Evolutionary conservation across 2,888 invertebrate genomes (phyloP).

Genomic region (Corbicula japonica): DNA sequence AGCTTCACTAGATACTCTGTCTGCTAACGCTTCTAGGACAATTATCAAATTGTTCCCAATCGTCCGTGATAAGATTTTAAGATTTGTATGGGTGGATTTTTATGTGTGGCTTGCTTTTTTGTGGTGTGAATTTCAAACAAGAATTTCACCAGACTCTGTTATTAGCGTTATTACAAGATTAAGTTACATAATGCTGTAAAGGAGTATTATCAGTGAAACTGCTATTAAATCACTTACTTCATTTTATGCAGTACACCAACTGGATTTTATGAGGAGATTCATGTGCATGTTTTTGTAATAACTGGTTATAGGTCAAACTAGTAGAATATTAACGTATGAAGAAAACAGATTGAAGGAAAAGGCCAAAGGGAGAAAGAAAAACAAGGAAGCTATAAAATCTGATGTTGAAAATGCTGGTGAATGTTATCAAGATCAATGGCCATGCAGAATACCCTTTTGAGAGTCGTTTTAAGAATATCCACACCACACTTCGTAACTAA

Average conservation of each 20-base stretch:
- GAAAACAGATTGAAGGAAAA: too few species aligned
- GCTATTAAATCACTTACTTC: slow-evolving; percentile 41
- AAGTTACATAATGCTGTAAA: slow-evolving; percentile 36
- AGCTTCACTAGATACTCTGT: slow-evolving; percentile 37
- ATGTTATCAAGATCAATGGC: too few species aligned
- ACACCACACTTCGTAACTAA: too few species aligned
- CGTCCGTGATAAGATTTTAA: slow-evolving; percentile 54
- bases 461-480: too few species aligned
- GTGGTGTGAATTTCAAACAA: slow-evolving; percentile 60
- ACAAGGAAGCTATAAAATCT: too few species aligned
- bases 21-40: slow-evolving; percentile 54
- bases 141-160: slow-evolving; percentile 45
- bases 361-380: too few species aligned
- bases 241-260: slow-evolving; percentile 3
- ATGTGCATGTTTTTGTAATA: background rate
- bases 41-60: slow-evolving; percentile 66
- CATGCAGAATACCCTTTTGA: too few species aligned
- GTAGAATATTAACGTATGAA: too few species aligned
- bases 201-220: slow-evolving; percentile 22
- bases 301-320: background rate
- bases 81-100: slow-evolving; percentile 39
- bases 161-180: slow-evolving; percentile 44
- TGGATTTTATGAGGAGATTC: slow-evolving; percentile 1
- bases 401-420: too few species aligned
- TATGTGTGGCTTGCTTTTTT: slow-evolving; percentile 37